These are phyloP conservation scores for Myzus persicae DNA, from an alignment of 1,140 invertebrate genomes.

Conservation along the genomic window DNA sequence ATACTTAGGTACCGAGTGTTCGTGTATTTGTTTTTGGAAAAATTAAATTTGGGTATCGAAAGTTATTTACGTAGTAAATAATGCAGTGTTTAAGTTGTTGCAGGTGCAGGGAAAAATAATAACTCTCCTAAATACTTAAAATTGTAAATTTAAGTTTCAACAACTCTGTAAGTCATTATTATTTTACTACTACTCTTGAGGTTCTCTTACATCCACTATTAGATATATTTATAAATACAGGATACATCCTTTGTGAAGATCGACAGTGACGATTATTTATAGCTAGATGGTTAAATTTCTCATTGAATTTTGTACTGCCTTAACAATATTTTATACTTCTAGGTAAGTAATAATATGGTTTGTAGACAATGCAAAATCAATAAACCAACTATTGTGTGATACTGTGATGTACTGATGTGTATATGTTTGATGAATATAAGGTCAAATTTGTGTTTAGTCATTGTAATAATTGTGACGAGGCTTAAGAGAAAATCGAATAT, in stretches of 20 bases:
- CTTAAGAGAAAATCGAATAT: neutral
- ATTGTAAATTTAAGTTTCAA: neutral
- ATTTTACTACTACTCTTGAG: neutral
- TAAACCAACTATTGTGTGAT: neutral
- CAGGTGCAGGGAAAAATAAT: no score
- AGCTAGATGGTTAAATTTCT: no score
- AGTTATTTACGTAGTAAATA: neutral
- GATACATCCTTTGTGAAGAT: neutral
- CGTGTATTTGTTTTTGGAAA: no score
- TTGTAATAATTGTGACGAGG: neutral
- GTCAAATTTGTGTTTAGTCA: neutral
- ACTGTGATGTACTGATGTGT: no score
- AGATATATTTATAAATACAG: no score
- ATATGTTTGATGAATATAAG: no score
- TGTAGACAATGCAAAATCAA: slow-evolving; percentile 7
- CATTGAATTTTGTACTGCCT: neutral
- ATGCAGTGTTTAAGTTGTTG: neutral
- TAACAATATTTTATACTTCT: neutral
- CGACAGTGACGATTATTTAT: neutral
- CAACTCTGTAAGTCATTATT: neutral
- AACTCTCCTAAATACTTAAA: neutral
- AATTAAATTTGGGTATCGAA: neutral
- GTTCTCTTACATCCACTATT: neutral
- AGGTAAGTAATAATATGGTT: neutral
- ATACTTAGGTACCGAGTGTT: neutral